These are phyloP conservation scores for Antedon bifida DNA, from an alignment of 35 echinoderm and acorn worm species.

Conservation along the genomic window DNA sequence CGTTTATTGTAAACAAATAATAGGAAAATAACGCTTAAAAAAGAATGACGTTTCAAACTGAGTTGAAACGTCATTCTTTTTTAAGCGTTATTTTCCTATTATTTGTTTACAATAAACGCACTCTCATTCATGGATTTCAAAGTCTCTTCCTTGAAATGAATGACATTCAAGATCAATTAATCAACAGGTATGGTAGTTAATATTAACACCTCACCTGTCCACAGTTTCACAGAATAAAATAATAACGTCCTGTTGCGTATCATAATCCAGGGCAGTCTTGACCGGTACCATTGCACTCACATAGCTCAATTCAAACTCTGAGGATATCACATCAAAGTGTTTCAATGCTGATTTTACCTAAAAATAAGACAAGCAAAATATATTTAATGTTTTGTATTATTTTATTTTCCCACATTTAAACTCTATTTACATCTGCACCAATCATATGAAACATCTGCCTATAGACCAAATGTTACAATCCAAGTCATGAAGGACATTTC, in stretches of 20 bases:
- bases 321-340: slow-evolving; percentile 87
- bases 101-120: too few species aligned
- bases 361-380: neutral
- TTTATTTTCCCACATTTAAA: neutral
- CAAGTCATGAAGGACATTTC: too few species aligned
- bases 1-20: too few species aligned
- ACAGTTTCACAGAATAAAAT: slow-evolving; percentile 83
- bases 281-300: slow-evolving; percentile 99
- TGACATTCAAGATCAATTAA: too few species aligned
- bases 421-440: slow-evolving; percentile 13
- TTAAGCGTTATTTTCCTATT: too few species aligned
- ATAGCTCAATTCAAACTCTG: slow-evolving; percentile 97
- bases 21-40: too few species aligned
- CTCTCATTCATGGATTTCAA: too few species aligned
- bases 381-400: neutral
- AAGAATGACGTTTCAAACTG: too few species aligned
- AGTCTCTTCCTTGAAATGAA: too few species aligned
- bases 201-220: slow-evolving; percentile 51
- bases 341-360: slow-evolving; percentile 66
- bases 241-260: slow-evolving; percentile 91
- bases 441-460: neutral
- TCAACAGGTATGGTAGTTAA: too few species aligned
- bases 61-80: too few species aligned
- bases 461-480: too few species aligned
- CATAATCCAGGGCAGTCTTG: slow-evolving; percentile 67